Base-by-base conservation (phyloP, 2,797 vertebrate species). In the Pipistrellus pipistrellus region DNA sequence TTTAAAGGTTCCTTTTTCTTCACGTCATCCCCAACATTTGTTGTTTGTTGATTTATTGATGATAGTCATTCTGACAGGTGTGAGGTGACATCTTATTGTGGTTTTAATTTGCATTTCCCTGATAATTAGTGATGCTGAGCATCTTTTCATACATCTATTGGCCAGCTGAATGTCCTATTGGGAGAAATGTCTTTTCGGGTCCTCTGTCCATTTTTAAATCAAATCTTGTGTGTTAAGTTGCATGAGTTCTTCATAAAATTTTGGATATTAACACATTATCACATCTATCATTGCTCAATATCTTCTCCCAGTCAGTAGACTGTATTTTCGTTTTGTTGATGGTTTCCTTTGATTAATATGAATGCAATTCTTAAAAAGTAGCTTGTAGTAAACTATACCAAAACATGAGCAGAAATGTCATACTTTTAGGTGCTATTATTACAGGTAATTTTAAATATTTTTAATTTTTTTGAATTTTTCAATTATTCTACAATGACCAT, bases 401-500 rank as follows among this genome's bases (percentile, higher is more conserved):
- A 86, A 93, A 77, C 3, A 59, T 51, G 53, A 68, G 25, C 46
- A 66, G 23, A 88, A 80, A 88, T 51, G 12, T 66, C 62, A 48
- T 53, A 59, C 27, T 6, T 59, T 82, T 77, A 77, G 30, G 48
- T 48, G 35, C 20, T 51, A 59, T 62, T 83, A 77, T 1, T 86
- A 3, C 38, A 83, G 13, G 11, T 90, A 55, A 81, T 76, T 88
- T 91, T 80, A 69, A 90, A 46, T 46, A 85, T n/a, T 89, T n/a
- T 89, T 85, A 62, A 1, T 8, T 27, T 81, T 81, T 77, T 1
- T 6, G 10, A 76, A 11, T n/a, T 85, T 59, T 85, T 23, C 3
- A 57, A 78, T 80, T 51, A 80, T 38, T 90, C 38, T 62, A 84
- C 32, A 92, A 84, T 86, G 72, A 73, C 46, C 64, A 91, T 13